Evolutionary conservation across 2,113 vertebrate species (phyloP), one percentile per base, ranked within the genome.

Genomic region (Tinamus guttatus): DNA sequence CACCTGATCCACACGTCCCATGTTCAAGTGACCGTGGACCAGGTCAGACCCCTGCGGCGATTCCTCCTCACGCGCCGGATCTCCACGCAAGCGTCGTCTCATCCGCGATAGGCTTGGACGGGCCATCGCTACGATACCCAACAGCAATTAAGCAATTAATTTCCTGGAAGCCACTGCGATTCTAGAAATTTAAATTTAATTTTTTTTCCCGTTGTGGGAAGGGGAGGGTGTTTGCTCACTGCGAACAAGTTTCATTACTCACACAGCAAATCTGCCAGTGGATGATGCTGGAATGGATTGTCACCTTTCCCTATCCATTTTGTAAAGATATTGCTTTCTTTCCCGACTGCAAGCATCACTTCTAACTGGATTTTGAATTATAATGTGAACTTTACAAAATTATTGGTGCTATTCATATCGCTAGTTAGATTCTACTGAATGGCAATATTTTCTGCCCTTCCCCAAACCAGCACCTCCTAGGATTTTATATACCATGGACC

Each of bases 351-450:
- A 79, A 96, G 78, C 86, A 97, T 89, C 86, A 85, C 67, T 95
- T 95, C 80, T 96, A 97, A 97, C 90, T 51, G 78, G 89, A 96
- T 96, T 97, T 96, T 93, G 95, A 94, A 96, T 96, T 96, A 97
- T 95, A 96, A 96, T 93, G 93, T 94, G 94, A 94, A 94, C 93
- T 95, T 97, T 90, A 96, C 93, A 96, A 96, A 96, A 97, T 95
- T 96, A 95, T 95, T 93, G 90, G 88, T 81, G 90, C 94, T 96
- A 96, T 97, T 97, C 95, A 93, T 95, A 96, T 92, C 63, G 5
- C 94, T 95, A 95, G 95, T 96, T 97, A 84, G 86, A 95, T 96
- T 90, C 90, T 80, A 84, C 0, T 11, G 86, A 91, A 85, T 7
- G 20, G 77, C 49, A 79, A 51, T 95, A 94, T 87, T 93, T 93